Base-by-base conservation (phyloP, 2,797 vertebrate genomes). In the Acanthurus leucopareius region DNA sequence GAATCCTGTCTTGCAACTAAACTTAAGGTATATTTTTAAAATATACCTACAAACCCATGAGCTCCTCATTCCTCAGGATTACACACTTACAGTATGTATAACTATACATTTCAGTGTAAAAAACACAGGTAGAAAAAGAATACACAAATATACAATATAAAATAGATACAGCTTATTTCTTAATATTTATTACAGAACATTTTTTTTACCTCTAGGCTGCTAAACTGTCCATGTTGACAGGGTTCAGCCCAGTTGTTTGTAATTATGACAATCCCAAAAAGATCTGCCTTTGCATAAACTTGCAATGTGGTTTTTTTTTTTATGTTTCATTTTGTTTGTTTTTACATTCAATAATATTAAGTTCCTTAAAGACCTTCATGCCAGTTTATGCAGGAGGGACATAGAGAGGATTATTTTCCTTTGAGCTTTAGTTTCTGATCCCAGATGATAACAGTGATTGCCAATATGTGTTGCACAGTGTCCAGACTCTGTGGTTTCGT, bases 91-190 rank as follows among this genome's bases (percentile, higher is more conserved):
- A 60, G 44, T 48, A 22, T 25, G 2, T 28, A 42, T 8, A 44
- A 48, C 57, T 56, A 42, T 35, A 83, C 63, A 77, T 73, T 77
- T 88, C 73, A 87, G 75, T 84, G 77, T 90, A 85, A 70, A 85
- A 87, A 86, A 54, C 44, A 49, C 9, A 82, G 60, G 53, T 85
- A 85, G 58, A 86, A 88, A 87, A 80, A 15, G 7, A 70, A 76
- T 75, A 77, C n/a, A 86, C 42, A 88, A 83, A 84, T 90, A 69
- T 86, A 88, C 58, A 80, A 74, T 84, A 69, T 80, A 72, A 87
- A 79, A 84, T 80, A 90, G 79, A 75, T 73, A 82, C 80, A 90
- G 25, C 11, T 86, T 74, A 67, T 71, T 71, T 80, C 3, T 75
- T 61, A 52, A 49, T 75, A 73, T 82, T 69, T 64, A 44, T 77